A percentile compares a stretch with the other conserved stretches of the same genome.
phyloP scores from a whole-genome alignment of 2,113 vertebrate species.

The Chamaetylas fuelleborni region DNA sequence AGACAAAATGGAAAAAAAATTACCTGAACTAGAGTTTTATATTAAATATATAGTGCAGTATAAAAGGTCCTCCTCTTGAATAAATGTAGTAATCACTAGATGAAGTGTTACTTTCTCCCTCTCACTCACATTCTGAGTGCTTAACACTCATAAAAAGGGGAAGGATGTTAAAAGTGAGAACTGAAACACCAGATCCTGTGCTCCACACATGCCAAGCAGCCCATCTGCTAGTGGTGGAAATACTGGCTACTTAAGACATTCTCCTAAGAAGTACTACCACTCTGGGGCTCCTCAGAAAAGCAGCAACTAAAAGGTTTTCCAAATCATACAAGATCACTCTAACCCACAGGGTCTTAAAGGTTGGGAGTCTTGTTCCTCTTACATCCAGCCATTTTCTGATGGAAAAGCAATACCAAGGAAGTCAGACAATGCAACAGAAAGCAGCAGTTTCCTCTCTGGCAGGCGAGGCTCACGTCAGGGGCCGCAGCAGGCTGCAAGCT shows the following conservation, averaged over 20 bases:
- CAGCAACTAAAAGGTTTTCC: neutral
- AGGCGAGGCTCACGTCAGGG: neutral
- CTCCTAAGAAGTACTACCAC: neutral
- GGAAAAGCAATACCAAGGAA: neutral
- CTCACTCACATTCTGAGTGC: neutral
- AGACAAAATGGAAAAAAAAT: neutral
- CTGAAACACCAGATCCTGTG: neutral
- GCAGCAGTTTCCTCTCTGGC: neutral
- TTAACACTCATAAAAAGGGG: neutral
- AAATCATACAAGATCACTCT: neutral
- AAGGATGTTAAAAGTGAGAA: constrained; percentile 27
- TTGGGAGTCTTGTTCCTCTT: neutral
- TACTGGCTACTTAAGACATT: neutral
- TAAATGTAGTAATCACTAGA: neutral
- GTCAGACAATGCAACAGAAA: neutral
- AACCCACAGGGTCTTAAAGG: neutral
- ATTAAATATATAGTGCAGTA: neutral
- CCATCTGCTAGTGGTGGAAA: neutral
- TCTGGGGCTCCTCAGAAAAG: neutral
- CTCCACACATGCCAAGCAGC: neutral
- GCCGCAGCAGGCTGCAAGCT: neutral
- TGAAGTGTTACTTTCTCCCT: neutral
- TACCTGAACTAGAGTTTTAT: neutral
- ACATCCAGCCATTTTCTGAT: neutral
- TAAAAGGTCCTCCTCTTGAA: neutral